These are phyloP conservation scores for Pollenia amentaria DNA, from an alignment of 2,888 invertebrate species.

Conservation along the genomic window DNA sequence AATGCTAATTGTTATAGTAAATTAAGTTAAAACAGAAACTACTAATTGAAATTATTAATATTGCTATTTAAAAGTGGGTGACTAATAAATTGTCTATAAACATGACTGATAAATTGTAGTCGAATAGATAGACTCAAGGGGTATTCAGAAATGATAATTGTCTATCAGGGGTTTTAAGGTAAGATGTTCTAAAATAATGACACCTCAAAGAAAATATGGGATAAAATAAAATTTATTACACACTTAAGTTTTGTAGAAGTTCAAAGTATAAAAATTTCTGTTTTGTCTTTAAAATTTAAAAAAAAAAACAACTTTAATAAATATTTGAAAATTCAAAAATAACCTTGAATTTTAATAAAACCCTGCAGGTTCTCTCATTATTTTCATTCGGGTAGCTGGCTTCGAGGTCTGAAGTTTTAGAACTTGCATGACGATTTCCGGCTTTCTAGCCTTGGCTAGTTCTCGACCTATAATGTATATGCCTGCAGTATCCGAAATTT, in stretches of 20 bases:
- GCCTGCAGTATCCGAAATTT: no score
- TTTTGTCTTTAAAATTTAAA: no score
- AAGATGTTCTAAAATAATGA: neutral
- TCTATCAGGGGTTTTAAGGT: slow-evolving; percentile 4
- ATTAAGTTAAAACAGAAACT: neutral
- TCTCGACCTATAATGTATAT: no score
- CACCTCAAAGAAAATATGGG: neutral
- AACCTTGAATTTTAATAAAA: no score
- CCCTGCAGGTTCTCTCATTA: no score
- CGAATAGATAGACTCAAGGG: neutral
- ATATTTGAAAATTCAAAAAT: no score
- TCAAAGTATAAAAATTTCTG: neutral
- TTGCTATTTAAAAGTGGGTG: neutral
- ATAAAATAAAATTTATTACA: neutral
- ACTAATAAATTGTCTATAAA: neutral
- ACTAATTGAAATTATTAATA: neutral
- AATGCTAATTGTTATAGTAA: slow-evolving; percentile 1
- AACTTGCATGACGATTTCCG: no score
- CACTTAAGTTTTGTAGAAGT: neutral
- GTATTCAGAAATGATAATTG: slow-evolving; percentile 16
- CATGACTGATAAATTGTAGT: neutral
- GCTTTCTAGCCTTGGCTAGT: no score
- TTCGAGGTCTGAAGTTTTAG: no score
- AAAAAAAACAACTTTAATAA: no score
- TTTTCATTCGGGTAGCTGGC: no score